Evolutionary conservation across 2,888 invertebrate genomes (phyloP).

Genomic region (Omphaloscelis lunosa): DNA sequence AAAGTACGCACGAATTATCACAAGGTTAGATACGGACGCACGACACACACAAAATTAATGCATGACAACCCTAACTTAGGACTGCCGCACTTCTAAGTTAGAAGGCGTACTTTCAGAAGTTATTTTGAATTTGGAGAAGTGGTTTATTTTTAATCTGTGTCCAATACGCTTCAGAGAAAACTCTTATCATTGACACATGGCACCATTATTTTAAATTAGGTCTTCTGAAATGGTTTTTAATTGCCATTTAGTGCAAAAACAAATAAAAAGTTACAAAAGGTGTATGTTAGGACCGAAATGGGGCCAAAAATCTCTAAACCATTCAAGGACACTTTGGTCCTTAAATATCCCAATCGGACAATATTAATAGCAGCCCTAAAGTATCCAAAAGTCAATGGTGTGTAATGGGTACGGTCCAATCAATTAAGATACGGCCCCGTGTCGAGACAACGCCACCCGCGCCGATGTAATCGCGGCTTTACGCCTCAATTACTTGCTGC

Average conservation of each 20-base stretch:
- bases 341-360: conserved; percentile 37
- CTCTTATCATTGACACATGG: conserved; percentile 11
- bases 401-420: conserved; percentile 78
- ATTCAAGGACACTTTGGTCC: conserved; percentile 30
- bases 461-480: conserved; percentile 71
- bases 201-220: conserved; percentile 22
- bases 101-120: not conserved
- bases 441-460: conserved; percentile 72
- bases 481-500: conserved; percentile 72
- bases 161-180: not conserved
- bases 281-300: not conserved
- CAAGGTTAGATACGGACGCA: conserved; percentile 60
- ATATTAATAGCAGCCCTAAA: conserved; percentile 73
- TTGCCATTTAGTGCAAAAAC: conserved; percentile 21
- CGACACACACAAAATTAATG: conserved; percentile 60
- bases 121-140: conserved; percentile 14
- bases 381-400: conserved; percentile 74
- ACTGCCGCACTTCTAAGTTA: conserved; percentile 24
- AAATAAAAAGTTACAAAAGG: not conserved
- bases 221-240: not conserved
- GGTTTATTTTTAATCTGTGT: conserved; percentile 4
- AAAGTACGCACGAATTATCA: conserved; percentile 65
- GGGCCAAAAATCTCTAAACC: conserved; percentile 20
- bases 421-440: conserved; percentile 74
- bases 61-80: conserved; percentile 49